Evolutionary conservation across 2,797 vertebrate species (phyloP).

Genomic region (Enteromius mattozi): DNA sequence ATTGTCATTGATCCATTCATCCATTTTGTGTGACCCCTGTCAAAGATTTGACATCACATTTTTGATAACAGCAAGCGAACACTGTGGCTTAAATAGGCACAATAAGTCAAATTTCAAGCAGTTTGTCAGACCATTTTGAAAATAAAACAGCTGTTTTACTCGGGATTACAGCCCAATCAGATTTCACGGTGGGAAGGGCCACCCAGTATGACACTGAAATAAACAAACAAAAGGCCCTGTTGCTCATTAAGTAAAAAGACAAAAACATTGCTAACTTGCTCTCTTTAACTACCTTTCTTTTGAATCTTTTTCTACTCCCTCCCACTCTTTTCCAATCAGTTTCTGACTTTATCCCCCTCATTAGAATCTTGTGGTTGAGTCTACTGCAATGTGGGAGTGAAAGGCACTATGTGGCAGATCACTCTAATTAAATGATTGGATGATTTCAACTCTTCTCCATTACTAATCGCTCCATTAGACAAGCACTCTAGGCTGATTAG

Average conservation of each 20-base stretch:
- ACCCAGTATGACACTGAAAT: neutral
- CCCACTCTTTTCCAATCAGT: neutral
- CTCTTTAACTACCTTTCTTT: neutral
- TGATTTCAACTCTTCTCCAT: constrained; percentile 28
- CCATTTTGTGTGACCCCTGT: neutral
- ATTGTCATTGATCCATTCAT: neutral
- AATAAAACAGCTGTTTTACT: neutral
- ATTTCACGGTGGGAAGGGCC: neutral
- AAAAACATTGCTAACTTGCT: neutral
- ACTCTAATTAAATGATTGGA: constrained; percentile 34
- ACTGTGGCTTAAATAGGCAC: neutral
- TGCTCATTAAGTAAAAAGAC: neutral
- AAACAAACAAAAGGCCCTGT: neutral
- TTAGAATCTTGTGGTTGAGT: neutral
- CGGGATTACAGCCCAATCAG: neutral
- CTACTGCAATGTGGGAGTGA: constrained; percentile 12
- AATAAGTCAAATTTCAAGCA: neutral
- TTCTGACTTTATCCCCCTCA: neutral
- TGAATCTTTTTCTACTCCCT: neutral
- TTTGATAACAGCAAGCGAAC: neutral
- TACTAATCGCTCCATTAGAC: constrained; percentile 53
- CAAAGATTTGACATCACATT: neutral
- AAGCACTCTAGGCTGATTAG: constrained; percentile 49
- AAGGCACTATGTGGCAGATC: neutral
- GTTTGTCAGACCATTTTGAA: neutral